Evolutionary conservation across 2,888 invertebrate genomes (phyloP).

Genomic region (Drosophila rubida): DNA sequence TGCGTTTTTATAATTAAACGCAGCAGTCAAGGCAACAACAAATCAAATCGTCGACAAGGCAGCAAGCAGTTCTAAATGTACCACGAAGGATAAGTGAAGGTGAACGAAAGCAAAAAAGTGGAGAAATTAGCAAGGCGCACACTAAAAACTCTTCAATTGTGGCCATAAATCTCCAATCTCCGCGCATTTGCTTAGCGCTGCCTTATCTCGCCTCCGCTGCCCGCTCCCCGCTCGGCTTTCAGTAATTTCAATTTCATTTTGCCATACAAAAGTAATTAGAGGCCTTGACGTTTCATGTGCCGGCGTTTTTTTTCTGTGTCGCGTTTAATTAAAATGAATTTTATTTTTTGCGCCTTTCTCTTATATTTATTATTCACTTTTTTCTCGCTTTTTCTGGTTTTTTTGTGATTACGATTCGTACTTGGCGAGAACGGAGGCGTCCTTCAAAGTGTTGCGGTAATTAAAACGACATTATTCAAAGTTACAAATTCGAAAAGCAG

Average conservation of each 20-base stretch:
- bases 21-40: conserved; percentile 62
- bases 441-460: conserved; percentile 70
- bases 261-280: conserved; percentile 65
- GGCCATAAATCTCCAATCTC: conserved; percentile 74
- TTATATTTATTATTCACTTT: conserved; percentile 25
- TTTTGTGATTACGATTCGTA: conserved; percentile 34
- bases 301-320: conserved; percentile 21
- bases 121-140: conserved; percentile 53
- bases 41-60: conserved; percentile 63
- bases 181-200: conserved; percentile 17
- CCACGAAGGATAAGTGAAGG: conserved; percentile 20
- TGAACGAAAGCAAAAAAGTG: not conserved
- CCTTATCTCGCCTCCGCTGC: not conserved
- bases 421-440: conserved; percentile 22
- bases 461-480: conserved; percentile 81
- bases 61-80: conserved; percentile 4
- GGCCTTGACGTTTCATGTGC: conserved; percentile 48
- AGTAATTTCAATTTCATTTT: conserved; percentile 59
- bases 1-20: conserved; percentile 69
- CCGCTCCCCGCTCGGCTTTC: conserved; percentile 19
- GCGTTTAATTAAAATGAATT: conserved; percentile 65
- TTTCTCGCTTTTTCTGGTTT: conserved; percentile 15
- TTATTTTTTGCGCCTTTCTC: conserved; percentile 38
- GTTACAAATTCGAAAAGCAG: conserved; percentile 50
- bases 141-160: conserved; percentile 45